These are phyloP conservation scores for Vollenhovia emeryi DNA, from an alignment of 1,140 invertebrate species.

Conservation along the genomic window DNA sequence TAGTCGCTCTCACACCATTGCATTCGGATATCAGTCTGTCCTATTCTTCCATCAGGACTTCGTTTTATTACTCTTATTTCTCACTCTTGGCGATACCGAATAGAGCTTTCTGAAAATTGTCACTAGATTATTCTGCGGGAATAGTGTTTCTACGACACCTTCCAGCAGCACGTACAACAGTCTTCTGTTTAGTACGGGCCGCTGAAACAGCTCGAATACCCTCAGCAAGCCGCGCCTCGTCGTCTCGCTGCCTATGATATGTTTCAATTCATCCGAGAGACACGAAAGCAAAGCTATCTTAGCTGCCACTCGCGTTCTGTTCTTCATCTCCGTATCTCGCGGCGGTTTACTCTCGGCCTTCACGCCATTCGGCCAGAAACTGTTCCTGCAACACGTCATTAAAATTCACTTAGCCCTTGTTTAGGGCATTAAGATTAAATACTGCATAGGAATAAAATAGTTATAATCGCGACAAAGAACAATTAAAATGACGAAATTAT, in stretches of 20 bases:
- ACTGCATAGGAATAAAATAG: not conserved
- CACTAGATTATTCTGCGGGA: constrained; percentile 90
- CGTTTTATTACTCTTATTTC: constrained; percentile 75
- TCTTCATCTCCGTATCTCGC: constrained; percentile 90
- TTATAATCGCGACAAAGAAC: not conserved
- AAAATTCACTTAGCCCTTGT: not conserved
- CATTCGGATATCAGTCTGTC: constrained; percentile 4
- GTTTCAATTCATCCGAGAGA: constrained; percentile 94
- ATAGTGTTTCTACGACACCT: constrained; percentile 91
- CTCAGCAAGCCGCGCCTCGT: constrained; percentile 94
- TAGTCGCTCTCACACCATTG: not conserved
- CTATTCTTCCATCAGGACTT: constrained; percentile 75
- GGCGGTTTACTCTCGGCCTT: constrained; percentile 87
- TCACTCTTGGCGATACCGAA: constrained; percentile 85
- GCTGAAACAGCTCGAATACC: constrained; percentile 95
- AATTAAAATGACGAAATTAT: not conserved
- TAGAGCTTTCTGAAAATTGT: constrained; percentile 89
- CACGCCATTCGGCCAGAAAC: constrained; percentile 92
- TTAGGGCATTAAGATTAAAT: not conserved
- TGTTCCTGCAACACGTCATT: constrained; percentile 86
- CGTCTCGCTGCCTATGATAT: constrained; percentile 96
- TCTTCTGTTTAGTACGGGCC: constrained; percentile 93
- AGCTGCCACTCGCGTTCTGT: constrained; percentile 93
- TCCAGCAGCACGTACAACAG: constrained; percentile 95
- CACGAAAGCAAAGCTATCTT: constrained; percentile 93